Evolutionary conservation across 1,140 invertebrate species (phyloP), one percentile per base, ranked within the genome.

Genomic region (Drosophila tani): DNA sequence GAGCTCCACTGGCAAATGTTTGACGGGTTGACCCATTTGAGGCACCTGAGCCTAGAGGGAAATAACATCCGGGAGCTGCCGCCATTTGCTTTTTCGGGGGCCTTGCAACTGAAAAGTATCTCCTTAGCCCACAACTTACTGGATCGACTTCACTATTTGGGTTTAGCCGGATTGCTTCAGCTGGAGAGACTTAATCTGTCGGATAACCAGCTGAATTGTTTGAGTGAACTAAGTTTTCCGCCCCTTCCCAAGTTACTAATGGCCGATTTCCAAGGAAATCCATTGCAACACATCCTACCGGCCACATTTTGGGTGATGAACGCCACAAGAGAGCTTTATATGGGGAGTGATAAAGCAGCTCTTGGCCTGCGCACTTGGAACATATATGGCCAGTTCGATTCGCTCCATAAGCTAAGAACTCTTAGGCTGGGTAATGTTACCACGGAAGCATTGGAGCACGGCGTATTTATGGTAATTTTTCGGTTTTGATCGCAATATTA

Each of bases 291-390:
- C 4, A 94, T 96, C 71, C 95, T 95, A 79, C 94, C 95, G n/a
- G 95, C 95, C 43, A 95, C 95, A 12, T 96, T 96, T 81, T 95
- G 95, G 93, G 94, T 96, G 2, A 95, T 96, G 94, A 96, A 96
- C 86, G 94, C 93, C 43, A 96, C 96, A 3, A 91, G 93, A 60
- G 92, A 93, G n/a, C 84, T 96, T 19, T 94, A 94, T 75, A 81
- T 96, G 41, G 95, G 95, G 17, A 94, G 94, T 35, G 81, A 93
- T 24, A 91, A 92, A 19, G 93, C 93, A 2, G 92, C 93, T 29
- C 71, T 96, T 12, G 93, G 94, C 60, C 69, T 96, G 40, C 75
- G 63, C 19, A 84, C 50, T 32, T 80, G 75, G 59, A 68, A 45
- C 14, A 93, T 94, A 63, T 94, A 94, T 65, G 95, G 95, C 77